phyloP scores from a whole-genome alignment of 1,140 invertebrate species.

The Bombus affinis region DNA sequence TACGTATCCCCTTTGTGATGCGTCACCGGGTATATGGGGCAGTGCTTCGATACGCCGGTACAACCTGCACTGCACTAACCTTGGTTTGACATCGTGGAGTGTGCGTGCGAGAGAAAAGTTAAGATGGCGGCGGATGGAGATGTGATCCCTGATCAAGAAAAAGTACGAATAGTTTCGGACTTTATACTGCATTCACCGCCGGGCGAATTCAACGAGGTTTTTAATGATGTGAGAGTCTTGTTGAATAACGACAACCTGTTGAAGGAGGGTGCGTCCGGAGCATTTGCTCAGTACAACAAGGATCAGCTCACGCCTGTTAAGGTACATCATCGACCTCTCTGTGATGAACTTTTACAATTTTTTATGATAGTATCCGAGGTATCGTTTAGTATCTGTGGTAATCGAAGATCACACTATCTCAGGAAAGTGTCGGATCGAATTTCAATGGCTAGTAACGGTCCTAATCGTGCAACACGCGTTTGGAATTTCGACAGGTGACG shows the following conservation, averaged over 20 bases:
- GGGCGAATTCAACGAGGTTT: conserved; percentile 99
- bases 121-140: conserved; percentile 86
- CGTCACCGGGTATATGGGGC: conserved; percentile 64
- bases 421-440: conserved; percentile 32
- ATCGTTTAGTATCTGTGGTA: conserved; percentile 23
- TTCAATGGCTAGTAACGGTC: conserved; percentile 38
- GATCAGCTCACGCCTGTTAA: conserved; percentile 98
- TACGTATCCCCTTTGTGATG: conserved; percentile 50
- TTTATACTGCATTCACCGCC: conserved; percentile 99
- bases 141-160: conserved; percentile 93
- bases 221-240: conserved; percentile 98
- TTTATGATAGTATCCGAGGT: conserved; percentile 38
- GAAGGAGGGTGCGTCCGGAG: conserved; percentile 96
- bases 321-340: conserved; percentile 71
- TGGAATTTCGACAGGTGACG: conserved; percentile 47
- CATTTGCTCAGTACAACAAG: conserved; percentile 99
- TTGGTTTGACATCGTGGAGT: conserved; percentile 75
- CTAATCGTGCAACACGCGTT: conserved; percentile 46
- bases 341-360: conserved; percentile 43
- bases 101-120: conserved; percentile 77
- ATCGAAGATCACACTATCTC: not conserved
- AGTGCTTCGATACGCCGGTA: conserved; percentile 56
- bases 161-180: conserved; percentile 97
- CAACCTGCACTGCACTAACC: conserved; percentile 72
- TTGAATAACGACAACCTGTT: conserved; percentile 97